Percentiles rank a stretch among this genome's conserved stretches.
phyloP scores from a whole-genome alignment of 2,113 vertebrate genomes.

The Megalops atlanticus region DNA sequence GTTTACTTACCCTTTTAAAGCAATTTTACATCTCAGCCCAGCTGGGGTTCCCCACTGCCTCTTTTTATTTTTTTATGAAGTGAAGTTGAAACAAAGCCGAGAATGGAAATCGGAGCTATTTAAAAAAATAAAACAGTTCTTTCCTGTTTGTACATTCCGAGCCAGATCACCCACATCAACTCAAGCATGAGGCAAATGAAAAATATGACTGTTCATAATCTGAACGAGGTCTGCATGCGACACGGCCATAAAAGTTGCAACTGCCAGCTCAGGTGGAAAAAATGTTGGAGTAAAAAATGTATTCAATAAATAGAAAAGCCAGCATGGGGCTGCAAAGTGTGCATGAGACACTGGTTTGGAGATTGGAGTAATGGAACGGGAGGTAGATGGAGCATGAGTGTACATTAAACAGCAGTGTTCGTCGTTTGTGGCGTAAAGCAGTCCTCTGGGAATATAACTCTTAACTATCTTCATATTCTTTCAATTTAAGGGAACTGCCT shows the following conservation, averaged over 20 bases:
- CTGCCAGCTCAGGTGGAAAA: slow-evolving; percentile 99
- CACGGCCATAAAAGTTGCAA: slow-evolving; percentile 90
- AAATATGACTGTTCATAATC: slow-evolving; percentile 81
- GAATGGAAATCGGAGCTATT: slow-evolving; percentile 81
- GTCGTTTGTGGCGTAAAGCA: slow-evolving; percentile 86
- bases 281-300: slow-evolving; percentile 97
- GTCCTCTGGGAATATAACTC: slow-evolving; percentile 91
- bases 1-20: slow-evolving; percentile 91
- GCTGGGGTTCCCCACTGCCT: slow-evolving; percentile 86
- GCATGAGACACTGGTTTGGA: slow-evolving; percentile 95
- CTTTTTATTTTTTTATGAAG: slow-evolving; percentile 95
- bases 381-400: slow-evolving; percentile 97
- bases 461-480: slow-evolving; percentile 97
- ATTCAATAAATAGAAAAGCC: slow-evolving; percentile 99
- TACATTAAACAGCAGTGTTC: slow-evolving; percentile 97
- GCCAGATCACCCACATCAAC: slow-evolving; percentile 84
- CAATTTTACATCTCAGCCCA: slow-evolving; percentile 86
- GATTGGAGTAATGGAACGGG: slow-evolving; percentile 90
- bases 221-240: slow-evolving; percentile 75
- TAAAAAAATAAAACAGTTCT: slow-evolving; percentile 67
- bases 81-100: slow-evolving; percentile 82
- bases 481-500: slow-evolving; percentile 93
- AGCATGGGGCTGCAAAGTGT: slow-evolving; percentile 96
- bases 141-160: slow-evolving; percentile 91
- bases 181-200: slow-evolving; percentile 87